These are phyloP conservation scores for Rattus rattus DNA, from an alignment of 2,113 vertebrate genomes.

Conservation along the genomic window DNA sequence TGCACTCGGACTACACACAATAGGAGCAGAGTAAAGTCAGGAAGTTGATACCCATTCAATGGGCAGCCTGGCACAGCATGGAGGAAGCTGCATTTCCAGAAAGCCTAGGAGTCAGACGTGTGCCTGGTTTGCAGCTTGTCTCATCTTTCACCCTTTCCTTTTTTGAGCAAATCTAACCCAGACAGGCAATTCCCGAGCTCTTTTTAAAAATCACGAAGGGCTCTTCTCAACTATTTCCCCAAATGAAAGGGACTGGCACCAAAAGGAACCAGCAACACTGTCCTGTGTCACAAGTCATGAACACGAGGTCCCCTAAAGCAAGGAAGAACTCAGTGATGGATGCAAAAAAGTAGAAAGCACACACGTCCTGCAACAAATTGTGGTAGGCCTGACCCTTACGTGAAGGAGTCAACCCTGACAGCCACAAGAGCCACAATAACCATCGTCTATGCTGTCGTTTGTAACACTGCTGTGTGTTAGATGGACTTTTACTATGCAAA, in stretches of 20 bases:
- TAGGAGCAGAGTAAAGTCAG: background rate
- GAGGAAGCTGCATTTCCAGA: background rate
- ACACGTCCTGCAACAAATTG: background rate
- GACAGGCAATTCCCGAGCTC: background rate
- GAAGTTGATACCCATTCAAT: background rate
- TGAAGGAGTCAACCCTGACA: background rate
- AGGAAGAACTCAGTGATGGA: background rate
- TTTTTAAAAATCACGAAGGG: background rate
- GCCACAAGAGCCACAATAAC: background rate
- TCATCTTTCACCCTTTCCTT: background rate
- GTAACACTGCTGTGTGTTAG: background rate
- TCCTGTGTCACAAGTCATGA: background rate
- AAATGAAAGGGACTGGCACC: background rate
- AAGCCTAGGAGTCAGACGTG: background rate
- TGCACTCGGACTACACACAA: background rate
- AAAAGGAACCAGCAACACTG: background rate
- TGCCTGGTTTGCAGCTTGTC: background rate
- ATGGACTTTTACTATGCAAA: background rate
- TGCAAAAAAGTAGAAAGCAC: background rate
- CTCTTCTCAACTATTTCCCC: background rate
- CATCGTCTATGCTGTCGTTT: background rate
- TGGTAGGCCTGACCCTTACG: background rate
- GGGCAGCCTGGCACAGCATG: background rate
- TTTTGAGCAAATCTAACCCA: slow-evolving; percentile 10
- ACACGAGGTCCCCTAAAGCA: background rate